Base-by-base conservation (phyloP, 2,113 vertebrate genomes). In the Eptesicus fuscus region DNA sequence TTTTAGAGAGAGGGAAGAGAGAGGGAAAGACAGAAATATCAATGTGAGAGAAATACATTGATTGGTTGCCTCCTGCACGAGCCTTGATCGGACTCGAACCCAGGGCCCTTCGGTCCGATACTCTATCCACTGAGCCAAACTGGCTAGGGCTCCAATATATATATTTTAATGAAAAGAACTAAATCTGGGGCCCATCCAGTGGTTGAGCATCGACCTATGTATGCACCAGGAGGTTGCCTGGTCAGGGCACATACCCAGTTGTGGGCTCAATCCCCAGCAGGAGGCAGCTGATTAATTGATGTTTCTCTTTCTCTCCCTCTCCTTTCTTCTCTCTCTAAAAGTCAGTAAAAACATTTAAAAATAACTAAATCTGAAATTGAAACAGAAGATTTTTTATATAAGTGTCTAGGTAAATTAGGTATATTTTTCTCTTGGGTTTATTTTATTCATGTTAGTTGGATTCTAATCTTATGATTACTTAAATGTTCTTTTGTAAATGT, bases 341-440 rank as follows among this genome's bases (percentile, higher is more conserved):
- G 56, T 28, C 56, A 61, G 23, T 61, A 61, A 61, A 61, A 61
- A 61, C 56, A 61, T 61, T 61, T 61, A 61, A 92, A 95, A 94
- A 70, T 92, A 92, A 63, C n/a, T 40, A 92, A 80, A 40, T 86
- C 17, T 86, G 11, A 89, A 93, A 89, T 70, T 63, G 59, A 95
- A 89, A 86, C 22, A 56, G 28, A 20, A 85, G 32, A 59, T 88
- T 88, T 90, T 90, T 88, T 7, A 73, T 2, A 18, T 42, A 93
- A 88, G 30, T 63, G 63, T 44, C 70, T 88, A 18, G 25, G 1
- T 83, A 79, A 82, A 79, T 70, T 71, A 87, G n/a, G 17, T 88
- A 73, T 40, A 28, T 93, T 95, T 86, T 87, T 94, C 47, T 82
- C 18, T 83, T 51, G 30, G 37, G 23, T 51, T 84, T 94, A 53